Evolutionary conservation across 1,140 invertebrate genomes (phyloP), one percentile per base, ranked within the genome.

Genomic region (Agrypnia vestita): DNA sequence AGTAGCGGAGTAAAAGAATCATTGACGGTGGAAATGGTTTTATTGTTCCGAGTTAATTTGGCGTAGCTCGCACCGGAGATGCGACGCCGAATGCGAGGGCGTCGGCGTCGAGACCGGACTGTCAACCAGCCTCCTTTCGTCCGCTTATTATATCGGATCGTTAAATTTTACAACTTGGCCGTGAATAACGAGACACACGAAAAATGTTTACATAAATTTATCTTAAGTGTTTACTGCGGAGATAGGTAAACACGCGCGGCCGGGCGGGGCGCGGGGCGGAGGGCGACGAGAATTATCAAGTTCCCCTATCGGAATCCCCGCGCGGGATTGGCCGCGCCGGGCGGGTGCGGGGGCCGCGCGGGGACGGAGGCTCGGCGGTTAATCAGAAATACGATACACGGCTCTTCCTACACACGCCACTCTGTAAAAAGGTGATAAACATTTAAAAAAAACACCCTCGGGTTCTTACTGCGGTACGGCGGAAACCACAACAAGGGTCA

Each of bases 351-450:
- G 4, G 59, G 19, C 17, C 4, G 19, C 17, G 0, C 4, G 7
- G 59, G 35, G 61, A 10, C 10, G 19, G 19, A 25, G 9, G 19
- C 19, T 64, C 35, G n/a, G 61, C 35, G 61, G 61, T 64, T 64
- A 64, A 64, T 64, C 25, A 64, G 61, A 35, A 64, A 64, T 25
- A 35, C 35, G 61, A 64, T 64, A 64, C 35, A 44, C 25, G 13
- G 1, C 61, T 12, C 8, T n/a, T 43, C 61, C 21, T 25, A 64
- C 7, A 43, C 11, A n/a, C 61, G 21, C 61, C 51, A 53, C 51
- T n/a, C 12, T 53, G 51, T 9, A 53, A 53, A 53, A 13, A 53
- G 51, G 4, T 53, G 51, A 6, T 12, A 53, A 53, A 53, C 7
- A 53, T 4, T 11, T 0, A 12, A 53, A 9, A 12, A 13, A 35